Evolutionary conservation across 53 echinoderm and acorn worm genomes (phyloP), one percentile per base, ranked within the genome.

Genomic region (Luidia sarsii): DNA sequence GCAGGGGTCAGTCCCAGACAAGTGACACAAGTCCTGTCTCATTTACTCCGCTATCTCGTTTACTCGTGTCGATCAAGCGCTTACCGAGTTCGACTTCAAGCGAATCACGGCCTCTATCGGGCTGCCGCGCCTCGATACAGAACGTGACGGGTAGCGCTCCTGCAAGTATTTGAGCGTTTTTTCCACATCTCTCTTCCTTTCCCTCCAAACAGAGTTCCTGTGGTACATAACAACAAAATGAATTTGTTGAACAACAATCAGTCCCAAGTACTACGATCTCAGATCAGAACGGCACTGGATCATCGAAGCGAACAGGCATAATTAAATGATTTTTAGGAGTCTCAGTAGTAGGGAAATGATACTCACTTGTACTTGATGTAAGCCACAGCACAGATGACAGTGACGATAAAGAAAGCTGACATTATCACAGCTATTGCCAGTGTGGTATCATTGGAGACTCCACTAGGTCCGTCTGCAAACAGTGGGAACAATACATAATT

Each of bases 361-460:
- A 27, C 77, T 77, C 38, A 77, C 77, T 77, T 77, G 77, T 77
- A 33, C 46, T 43, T 32, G 62, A 77, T 77, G 77, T 60, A 77
- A 0, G 61, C 77, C 23, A 77, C 38, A 2, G 24, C 48, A 33
- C 77, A 77, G 33, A 77, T 48, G 48, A 77, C 60, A 0, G 60
- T 45, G 1, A 77, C 25, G 9, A 77, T 13, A 2, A 77, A 55
- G 0, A 77, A 33, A 0, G 48, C 38, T 11, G 77, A 59, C 33
- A 77, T 59, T 19, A 77, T 77, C 1, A 60, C 77, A 29, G 77
- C 77, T n/a, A 77, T 61, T 2, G 59, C 77, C 46, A 77, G 29
- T 25, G 77, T 62, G 7, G 77, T 77, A 15, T 59, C 22, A 32
- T 77, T 77, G 19, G 41, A 41, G 11, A 59, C 21, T 19, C 15